phyloP scores from a whole-genome alignment of 1,140 invertebrate species.

The Ostrea edulis region DNA sequence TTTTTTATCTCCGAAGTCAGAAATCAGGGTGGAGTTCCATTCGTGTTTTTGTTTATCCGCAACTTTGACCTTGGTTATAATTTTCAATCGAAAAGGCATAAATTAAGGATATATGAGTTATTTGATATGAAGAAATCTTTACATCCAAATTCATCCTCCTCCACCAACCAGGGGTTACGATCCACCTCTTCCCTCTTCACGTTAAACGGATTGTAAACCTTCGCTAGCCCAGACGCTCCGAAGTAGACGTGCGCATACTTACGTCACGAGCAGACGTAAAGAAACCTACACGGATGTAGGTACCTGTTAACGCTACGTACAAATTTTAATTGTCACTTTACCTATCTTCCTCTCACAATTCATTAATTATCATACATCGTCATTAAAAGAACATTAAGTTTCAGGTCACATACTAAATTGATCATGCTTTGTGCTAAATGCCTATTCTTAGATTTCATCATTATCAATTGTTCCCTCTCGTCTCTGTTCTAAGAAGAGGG shows the following conservation, averaged over 20 bases:
- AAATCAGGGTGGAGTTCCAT: too few relatives aligned
- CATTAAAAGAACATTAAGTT: conserved; percentile 15
- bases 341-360: background rate
- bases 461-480: background rate
- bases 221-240: too few relatives aligned
- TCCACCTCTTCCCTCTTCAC: too few relatives aligned
- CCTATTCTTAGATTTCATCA: background rate
- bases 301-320: background rate
- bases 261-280: background rate
- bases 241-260: background rate
- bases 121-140: too few relatives aligned
- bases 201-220: too few relatives aligned
- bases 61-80: too few relatives aligned
- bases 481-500: background rate
- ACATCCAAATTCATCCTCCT: too few relatives aligned
- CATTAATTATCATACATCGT: background rate
- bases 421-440: conserved; percentile 2
- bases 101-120: too few relatives aligned
- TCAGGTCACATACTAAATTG: background rate
- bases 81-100: too few relatives aligned
- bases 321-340: conserved; percentile 7
- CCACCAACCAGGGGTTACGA: too few relatives aligned
- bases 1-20: too few relatives aligned
- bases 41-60: too few relatives aligned
- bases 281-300: background rate